Base-by-base conservation (phyloP, 2,797 vertebrate species). In the Pteronotus mesoamericanus region DNA sequence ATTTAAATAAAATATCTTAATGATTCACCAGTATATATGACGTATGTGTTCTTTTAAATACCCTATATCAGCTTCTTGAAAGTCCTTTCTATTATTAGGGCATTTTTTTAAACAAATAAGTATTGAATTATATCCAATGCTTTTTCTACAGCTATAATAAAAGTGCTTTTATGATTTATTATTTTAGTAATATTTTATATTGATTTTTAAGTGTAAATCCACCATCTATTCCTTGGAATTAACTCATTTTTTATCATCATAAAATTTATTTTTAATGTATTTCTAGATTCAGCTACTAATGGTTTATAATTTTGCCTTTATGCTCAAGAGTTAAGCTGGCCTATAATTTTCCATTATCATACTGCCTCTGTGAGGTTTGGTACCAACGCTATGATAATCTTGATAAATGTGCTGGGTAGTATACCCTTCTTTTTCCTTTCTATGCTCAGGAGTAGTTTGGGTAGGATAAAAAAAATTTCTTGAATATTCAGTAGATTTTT, bases 181-280 rank as follows among this genome's bases (percentile, higher is more conserved):
- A 42, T 72, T 93, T 94, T 88, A 75, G 32, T 74, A 4, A 80
- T 48, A 57, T 91, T 82, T 94, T 72, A 74, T 84, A 53, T 72
- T 95, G 61, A 80, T 94, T 94, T 93, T 93, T n/a, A 78, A 96
- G 86, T 74, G 12, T 78, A 86, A 93, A 80, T 51, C 5, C 39
- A 77, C 88, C 4, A 89, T 82, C 77, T 86, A 88, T 39, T 86
- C 21, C 82, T 72, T 88, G 19, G 18, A 72, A 95, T 91, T 74
- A 89, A 37, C 19, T 19, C 42, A 89, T 74, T 92, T 94, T 83
- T 42, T n/a, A 48, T 64, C 21, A 78, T 68, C 26, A 94, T 82
- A 0, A 32, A 83, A 72, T 88, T 93, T 82, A 37, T 85, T 86
- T 89, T 89, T 68, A 93, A 83, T 79, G 29, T 32, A 8, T 89